Percentiles rank a stretch among this genome's conserved stretches.
These are phyloP conservation scores for Platalea minor DNA, from an alignment of 2,797 vertebrate species.

Conservation along the genomic window DNA sequence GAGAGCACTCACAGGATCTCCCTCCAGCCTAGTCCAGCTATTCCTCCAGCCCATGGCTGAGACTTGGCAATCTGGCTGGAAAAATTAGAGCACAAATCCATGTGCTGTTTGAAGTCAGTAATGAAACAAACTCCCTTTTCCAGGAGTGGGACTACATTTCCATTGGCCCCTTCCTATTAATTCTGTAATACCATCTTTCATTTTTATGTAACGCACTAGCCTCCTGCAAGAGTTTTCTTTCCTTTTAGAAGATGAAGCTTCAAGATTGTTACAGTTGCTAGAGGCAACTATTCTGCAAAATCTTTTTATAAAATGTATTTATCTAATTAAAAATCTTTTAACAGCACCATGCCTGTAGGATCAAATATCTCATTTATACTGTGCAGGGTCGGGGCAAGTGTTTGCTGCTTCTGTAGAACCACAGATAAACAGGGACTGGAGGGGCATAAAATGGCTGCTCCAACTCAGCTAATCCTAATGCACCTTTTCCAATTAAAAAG, in stretches of 20 bases:
- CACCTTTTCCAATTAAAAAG: conserved; percentile 38
- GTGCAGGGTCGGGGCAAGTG: neutral
- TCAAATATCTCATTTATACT: conserved; percentile 46
- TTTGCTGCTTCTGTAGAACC: neutral
- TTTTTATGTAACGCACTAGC: neutral
- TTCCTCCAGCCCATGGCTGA: neutral
- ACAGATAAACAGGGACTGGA: conserved; percentile 11
- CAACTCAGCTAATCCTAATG: neutral
- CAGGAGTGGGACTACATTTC: conserved; percentile 29
- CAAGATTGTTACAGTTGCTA: conserved; percentile 57
- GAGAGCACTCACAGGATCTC: neutral
- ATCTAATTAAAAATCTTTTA: conserved; percentile 74
- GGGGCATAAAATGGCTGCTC: neutral
- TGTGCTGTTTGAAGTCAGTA: conserved; percentile 31
- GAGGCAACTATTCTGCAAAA: conserved; percentile 62
- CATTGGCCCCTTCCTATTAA: neutral
- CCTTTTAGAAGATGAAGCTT: conserved; percentile 45
- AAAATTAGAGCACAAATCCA: conserved; percentile 28
- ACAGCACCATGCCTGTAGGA: conserved; percentile 45
- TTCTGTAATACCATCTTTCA: neutral
- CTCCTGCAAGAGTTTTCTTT: conserved; percentile 35
- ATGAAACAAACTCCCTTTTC: conserved; percentile 16
- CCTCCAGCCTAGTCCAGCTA: neutral
- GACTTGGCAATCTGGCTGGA: conserved; percentile 33
- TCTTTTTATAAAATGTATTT: conserved; percentile 74